Percentiles rank a stretch among this genome's conserved stretches.
Evolutionary conservation across 2,888 invertebrate species (phyloP).

Genomic region (Thecophora atra): DNA sequence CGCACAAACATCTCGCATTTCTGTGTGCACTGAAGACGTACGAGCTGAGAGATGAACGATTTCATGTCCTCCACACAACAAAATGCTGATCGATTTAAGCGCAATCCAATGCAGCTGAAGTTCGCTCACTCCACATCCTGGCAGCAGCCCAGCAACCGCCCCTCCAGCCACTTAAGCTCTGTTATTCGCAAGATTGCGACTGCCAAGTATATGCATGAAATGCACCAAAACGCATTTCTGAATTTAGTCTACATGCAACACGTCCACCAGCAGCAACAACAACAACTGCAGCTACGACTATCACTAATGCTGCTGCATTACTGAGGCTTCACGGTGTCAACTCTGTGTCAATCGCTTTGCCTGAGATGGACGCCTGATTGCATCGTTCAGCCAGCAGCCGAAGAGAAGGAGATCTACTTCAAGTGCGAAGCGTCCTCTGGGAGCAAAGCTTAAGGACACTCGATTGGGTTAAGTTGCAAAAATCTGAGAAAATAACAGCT

Average conservation of each 20-base stretch:
- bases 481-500: neutral
- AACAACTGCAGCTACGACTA: neutral
- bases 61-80: slow-evolving; percentile 39
- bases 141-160: neutral
- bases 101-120: slow-evolving; percentile 42
- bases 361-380: neutral
- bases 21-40: neutral
- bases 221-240: slow-evolving; percentile 18
- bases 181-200: neutral
- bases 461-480: slow-evolving; percentile 3
- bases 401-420: neutral
- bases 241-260: neutral
- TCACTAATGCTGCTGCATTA: slow-evolving; percentile 18
- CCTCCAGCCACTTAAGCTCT: neutral
- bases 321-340: slow-evolving; percentile 27
- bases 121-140: neutral
- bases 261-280: slow-evolving; percentile 8
- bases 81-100: slow-evolving; percentile 56
- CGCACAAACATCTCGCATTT: neutral
- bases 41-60: neutral
- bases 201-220: slow-evolving; percentile 23
- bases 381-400: neutral
- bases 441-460: slow-evolving; percentile 4
- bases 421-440: neutral
- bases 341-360: slow-evolving; percentile 25